Conservation (phyloP, 1,140 invertebrate genomes). For the Coelopa frigida region DNA sequence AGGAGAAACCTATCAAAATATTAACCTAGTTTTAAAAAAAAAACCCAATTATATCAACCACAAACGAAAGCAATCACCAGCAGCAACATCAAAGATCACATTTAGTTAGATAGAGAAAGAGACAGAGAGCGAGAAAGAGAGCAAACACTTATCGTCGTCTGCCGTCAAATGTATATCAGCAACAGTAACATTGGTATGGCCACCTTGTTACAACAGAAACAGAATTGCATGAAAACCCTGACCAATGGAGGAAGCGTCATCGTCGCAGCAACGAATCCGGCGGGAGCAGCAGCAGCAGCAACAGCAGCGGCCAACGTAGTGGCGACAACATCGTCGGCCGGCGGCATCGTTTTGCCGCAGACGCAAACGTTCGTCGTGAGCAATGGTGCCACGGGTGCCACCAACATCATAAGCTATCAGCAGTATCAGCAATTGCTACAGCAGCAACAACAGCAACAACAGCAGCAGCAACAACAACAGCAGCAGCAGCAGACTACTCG, state of each 20-base stretch:
- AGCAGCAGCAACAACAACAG: constrained; percentile 10
- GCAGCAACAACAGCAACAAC: constrained; percentile 16
- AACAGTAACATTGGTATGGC: constrained; percentile 21
- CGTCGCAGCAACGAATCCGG: neutral
- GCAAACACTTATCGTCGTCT: no score
- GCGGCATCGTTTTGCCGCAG: constrained; percentile 7
- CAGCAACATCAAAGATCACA: neutral
- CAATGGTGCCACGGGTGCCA: constrained; percentile 13
- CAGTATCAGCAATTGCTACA: constrained; percentile 16
- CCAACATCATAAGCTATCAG: constrained; percentile 14
- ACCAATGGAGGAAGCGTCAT: constrained; percentile 36
- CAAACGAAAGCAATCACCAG: neutral
- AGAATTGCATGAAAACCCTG: constrained; percentile 48
- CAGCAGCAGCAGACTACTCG: constrained; percentile 7
- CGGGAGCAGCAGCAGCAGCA: constrained; percentile 1
- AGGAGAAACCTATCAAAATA: no score
- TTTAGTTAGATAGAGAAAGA: no score
- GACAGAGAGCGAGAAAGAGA: no score
- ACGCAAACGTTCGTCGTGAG: constrained; percentile 10
- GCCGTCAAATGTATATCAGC: constrained; percentile 20
- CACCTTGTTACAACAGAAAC: constrained; percentile 42
- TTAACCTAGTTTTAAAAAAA: neutral
- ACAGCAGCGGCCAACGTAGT: constrained; percentile 4
- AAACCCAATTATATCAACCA: neutral
- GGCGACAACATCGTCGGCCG: neutral